Conservation (phyloP, 2,888 invertebrate genomes). For the Deroplatys truncata region DNA sequence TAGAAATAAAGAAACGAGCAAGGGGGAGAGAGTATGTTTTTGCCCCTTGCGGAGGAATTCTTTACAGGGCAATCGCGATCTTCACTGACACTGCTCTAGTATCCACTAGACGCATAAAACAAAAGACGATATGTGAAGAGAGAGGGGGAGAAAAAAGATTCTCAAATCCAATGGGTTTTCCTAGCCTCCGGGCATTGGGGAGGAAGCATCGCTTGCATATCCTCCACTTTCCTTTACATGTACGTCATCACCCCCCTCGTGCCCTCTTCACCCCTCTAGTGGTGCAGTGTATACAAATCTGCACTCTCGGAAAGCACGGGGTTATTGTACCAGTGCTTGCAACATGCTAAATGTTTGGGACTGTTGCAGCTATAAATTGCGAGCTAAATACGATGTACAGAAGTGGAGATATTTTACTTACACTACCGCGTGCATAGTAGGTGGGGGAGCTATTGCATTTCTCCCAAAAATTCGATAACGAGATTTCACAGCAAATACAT, state of each 20-base stretch:
- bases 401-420: no score
- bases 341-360: neutral
- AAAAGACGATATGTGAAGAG: constrained; percentile 11
- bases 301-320: neutral
- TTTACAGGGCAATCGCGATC: constrained; percentile 24
- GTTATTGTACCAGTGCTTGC: neutral
- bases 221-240: neutral
- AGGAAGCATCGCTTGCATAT: neutral
- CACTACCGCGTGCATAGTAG: no score
- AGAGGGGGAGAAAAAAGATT: neutral
- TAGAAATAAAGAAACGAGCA: neutral
- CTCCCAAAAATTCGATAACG: no score
- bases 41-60: constrained; percentile 10
- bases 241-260: no score
- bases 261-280: neutral
- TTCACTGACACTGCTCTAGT: neutral
- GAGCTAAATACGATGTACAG: no score
- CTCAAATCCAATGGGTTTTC: neutral
- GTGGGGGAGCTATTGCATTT: no score
- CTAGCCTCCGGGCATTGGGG: neutral
- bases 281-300: neutral
- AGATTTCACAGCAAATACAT: no score
- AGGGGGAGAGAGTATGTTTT: neutral
- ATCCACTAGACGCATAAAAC: constrained; percentile 26
- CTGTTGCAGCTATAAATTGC: neutral